Evolutionary conservation across 2,797 vertebrate species (phyloP).

Genomic region (Parotocinclus haroldoi): DNA sequence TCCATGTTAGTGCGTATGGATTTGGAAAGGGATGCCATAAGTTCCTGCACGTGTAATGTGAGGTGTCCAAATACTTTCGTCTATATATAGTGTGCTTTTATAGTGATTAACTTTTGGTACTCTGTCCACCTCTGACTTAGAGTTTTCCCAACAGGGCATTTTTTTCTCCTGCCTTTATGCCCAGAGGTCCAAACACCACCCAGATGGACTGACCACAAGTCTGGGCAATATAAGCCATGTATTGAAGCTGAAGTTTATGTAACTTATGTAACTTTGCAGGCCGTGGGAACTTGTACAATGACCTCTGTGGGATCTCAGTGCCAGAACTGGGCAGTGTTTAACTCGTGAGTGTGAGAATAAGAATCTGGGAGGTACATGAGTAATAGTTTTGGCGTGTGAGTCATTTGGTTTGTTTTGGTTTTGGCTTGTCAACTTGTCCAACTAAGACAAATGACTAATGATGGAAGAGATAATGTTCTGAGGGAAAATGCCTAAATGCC

Average conservation of each 20-base stretch:
- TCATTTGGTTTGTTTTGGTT: not conserved
- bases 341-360: slow-evolving; percentile 18
- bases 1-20: too few relatives aligned
- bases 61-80: not conserved
- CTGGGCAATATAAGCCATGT: slow-evolving; percentile 51
- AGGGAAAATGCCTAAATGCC: too few relatives aligned
- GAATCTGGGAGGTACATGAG: slow-evolving; percentile 15
- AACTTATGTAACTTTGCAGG: slow-evolving; percentile 67
- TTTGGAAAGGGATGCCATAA: too few relatives aligned
- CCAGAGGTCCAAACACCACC: slow-evolving; percentile 45
- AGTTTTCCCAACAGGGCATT: not conserved
- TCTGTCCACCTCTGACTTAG: not conserved
- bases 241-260: slow-evolving; percentile 67
- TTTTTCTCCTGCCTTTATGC: slow-evolving; percentile 36
- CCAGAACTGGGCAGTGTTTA: slow-evolving; percentile 33
- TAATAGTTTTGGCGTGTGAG: not conserved
- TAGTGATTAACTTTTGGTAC: slow-evolving; percentile 15
- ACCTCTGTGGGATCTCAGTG: slow-evolving; percentile 50
- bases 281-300: slow-evolving; percentile 65
- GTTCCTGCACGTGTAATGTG: too few relatives aligned
- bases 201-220: slow-evolving; percentile 37
- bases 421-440: not conserved
- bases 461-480: not conserved
- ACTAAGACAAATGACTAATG: slow-evolving; percentile 1
- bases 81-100: not conserved